Evolutionary conservation across 2,113 vertebrate species (phyloP).

Genomic region (Archocentrus centrarchus): DNA sequence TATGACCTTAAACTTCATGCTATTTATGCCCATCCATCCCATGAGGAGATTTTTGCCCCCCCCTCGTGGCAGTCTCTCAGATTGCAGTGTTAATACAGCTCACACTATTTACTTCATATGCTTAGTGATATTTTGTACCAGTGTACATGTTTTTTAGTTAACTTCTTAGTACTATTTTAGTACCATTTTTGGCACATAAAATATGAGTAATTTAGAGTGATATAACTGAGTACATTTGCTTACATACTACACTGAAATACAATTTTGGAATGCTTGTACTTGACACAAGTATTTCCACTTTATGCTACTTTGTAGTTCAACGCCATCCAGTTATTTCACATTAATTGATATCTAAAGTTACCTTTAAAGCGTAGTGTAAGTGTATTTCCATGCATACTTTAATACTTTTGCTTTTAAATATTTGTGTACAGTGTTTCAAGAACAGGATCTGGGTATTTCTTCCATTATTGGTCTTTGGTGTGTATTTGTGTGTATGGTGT

Average conservation of each 20-base stretch:
- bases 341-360: not conserved
- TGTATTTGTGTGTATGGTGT: not conserved
- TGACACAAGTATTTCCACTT: not conserved
- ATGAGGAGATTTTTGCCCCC: not conserved
- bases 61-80: constrained; percentile 7
- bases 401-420: not conserved
- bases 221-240: not conserved
- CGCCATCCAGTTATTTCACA: not conserved
- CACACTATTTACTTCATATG: too few relatives aligned
- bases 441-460: not conserved
- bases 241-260: not conserved
- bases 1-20: not conserved
- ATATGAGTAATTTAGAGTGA: not conserved
- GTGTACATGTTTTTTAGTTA: not conserved
- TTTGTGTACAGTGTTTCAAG: not conserved
- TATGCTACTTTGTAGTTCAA: not conserved
- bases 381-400: not conserved
- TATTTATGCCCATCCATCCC: not conserved
- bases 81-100: not conserved
- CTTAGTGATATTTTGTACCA: too few relatives aligned
- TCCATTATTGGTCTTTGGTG: not conserved
- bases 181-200: not conserved
- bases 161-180: not conserved
- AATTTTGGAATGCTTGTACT: not conserved
- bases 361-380: too few relatives aligned